Evolutionary conservation across 2,888 invertebrate species (phyloP).

Genomic region (Leptogaster cylindrica): DNA sequence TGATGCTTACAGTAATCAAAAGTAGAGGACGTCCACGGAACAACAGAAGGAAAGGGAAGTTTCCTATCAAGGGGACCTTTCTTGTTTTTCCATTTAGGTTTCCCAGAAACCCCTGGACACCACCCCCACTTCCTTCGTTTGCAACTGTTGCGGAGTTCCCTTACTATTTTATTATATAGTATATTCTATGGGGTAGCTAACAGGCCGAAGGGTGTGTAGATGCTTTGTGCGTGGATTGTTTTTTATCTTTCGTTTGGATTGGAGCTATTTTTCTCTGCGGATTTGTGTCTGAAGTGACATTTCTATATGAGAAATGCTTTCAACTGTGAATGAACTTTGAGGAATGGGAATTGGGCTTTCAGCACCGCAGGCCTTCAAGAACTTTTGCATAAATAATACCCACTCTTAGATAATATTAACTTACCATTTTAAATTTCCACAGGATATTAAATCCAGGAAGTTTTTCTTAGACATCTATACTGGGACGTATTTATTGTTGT

Average conservation of each 20-base stretch:
- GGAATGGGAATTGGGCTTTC: background rate
- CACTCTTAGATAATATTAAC: too few relatives aligned
- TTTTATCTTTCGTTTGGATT: constrained; percentile 14
- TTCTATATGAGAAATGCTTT: constrained; percentile 37
- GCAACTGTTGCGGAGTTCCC: constrained; percentile 34
- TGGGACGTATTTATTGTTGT: too few relatives aligned
- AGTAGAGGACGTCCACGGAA: constrained; percentile 39
- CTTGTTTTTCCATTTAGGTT: background rate
- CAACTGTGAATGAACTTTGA: constrained; percentile 6
- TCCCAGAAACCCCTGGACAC: constrained; percentile 19
- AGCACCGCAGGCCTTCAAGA: background rate
- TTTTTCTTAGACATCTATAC: too few relatives aligned
- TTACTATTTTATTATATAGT: constrained; percentile 23
- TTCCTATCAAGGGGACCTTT: constrained; percentile 24
- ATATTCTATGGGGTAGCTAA: background rate
- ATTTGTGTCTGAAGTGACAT: constrained; percentile 39
- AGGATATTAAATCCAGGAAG: too few relatives aligned
- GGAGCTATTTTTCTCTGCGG: constrained; percentile 35
- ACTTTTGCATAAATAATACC: too few relatives aligned
- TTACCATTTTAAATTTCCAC: too few relatives aligned
- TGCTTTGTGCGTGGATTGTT: constrained; percentile 32
- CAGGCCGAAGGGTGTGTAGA: background rate
- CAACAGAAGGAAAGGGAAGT: constrained; percentile 11
- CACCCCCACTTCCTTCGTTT: constrained; percentile 4
- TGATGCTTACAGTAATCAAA: constrained; percentile 36